phyloP scores from a whole-genome alignment of 2,888 invertebrate species.

The Polyommatus icarus region DNA sequence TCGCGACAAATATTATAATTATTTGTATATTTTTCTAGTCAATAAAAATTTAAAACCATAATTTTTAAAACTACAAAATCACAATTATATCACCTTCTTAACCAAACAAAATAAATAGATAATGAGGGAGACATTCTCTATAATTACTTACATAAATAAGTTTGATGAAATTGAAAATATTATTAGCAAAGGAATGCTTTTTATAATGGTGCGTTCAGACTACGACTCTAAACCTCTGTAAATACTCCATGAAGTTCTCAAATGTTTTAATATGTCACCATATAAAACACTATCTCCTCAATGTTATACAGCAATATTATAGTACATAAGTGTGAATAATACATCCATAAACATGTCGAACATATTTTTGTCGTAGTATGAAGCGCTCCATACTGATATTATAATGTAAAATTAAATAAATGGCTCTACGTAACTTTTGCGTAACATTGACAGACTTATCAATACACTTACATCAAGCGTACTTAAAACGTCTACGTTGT shows the following conservation, averaged over 20 bases:
- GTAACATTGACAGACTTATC: constrained; percentile 45
- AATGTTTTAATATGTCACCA: background rate
- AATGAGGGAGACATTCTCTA: background rate
- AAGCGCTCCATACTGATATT: background rate
- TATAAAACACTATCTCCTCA: no score
- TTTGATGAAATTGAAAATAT: background rate
- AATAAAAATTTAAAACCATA: background rate
- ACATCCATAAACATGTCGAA: background rate
- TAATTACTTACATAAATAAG: background rate
- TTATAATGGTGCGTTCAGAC: background rate
- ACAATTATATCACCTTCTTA: background rate
- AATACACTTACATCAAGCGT: constrained; percentile 41
- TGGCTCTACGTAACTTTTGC: background rate
- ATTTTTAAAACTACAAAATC: constrained; percentile 1
- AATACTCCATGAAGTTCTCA: background rate
- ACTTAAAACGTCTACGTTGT: constrained; percentile 49
- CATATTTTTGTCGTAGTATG: background rate
- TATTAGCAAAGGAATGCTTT: background rate
- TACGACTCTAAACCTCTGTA: background rate
- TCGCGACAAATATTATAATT: background rate
- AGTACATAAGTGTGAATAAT: no score
- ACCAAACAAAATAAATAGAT: background rate
- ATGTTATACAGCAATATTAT: no score
- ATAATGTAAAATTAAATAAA: constrained; percentile 12
- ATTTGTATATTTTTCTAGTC: background rate